Conservation (phyloP, 2,888 invertebrate species). For the Bembecia ichneumoniformis region DNA sequence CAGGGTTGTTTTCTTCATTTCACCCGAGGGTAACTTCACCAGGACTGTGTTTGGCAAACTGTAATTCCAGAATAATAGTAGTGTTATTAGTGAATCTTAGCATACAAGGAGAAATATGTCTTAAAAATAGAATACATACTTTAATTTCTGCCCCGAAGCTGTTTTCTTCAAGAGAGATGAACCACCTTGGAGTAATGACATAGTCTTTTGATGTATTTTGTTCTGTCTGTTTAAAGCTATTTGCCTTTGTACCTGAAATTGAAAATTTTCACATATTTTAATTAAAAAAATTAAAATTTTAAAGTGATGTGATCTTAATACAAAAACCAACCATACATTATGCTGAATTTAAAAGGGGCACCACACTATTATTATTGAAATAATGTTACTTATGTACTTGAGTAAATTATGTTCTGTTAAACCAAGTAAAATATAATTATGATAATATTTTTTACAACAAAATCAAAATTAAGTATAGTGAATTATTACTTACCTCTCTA, state of each 20-base stretch:
- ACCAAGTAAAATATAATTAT: too few species aligned
- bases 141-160: slow-evolving; percentile 50
- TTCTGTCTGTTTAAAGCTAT: slow-evolving; percentile 81
- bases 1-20: slow-evolving; percentile 46
- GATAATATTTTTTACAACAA: too few species aligned
- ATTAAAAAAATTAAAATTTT: not conserved
- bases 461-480: too few species aligned
- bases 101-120: not conserved
- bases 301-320: not conserved
- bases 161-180: slow-evolving; percentile 66
- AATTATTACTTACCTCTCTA: slow-evolving; percentile 70
- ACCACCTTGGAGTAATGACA: slow-evolving; percentile 81
- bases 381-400: too few species aligned
- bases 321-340: too few species aligned
- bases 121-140: slow-evolving; percentile 32
- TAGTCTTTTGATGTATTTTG: slow-evolving; percentile 78
- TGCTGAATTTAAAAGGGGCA: too few species aligned
- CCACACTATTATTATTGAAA: too few species aligned
- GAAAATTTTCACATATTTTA: not conserved
- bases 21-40: slow-evolving; percentile 60
- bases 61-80: slow-evolving; percentile 13
- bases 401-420: too few species aligned
- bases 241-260: slow-evolving; percentile 77
- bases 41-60: slow-evolving; percentile 64
- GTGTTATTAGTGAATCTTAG: slow-evolving; percentile 2